Conservation (phyloP, 2,113 vertebrate genomes). For the Microtus ochrogaster region DNA sequence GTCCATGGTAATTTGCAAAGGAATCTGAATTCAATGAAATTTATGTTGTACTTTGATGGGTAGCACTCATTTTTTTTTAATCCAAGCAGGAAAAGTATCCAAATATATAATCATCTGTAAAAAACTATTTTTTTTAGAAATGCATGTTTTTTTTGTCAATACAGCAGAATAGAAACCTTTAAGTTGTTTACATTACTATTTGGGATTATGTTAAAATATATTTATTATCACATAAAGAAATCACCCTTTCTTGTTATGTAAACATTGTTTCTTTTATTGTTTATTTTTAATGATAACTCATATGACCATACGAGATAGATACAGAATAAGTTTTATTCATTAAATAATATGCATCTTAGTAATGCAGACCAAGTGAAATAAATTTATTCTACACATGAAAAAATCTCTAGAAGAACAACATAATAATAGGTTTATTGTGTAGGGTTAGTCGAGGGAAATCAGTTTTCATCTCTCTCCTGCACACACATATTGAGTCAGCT, state of each 20-base stretch:
- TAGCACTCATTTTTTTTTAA: background rate
- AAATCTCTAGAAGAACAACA: background rate
- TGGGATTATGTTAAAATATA: background rate
- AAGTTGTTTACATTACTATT: background rate
- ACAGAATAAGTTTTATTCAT: background rate
- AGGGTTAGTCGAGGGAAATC: background rate
- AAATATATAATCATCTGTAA: background rate
- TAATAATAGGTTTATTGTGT: constrained; percentile 13
- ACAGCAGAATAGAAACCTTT: background rate
- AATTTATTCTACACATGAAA: constrained; percentile 1
- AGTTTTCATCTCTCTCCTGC: background rate
- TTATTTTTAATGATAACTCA: background rate
- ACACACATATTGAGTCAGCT: background rate
- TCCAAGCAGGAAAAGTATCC: background rate
- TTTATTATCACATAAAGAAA: background rate
- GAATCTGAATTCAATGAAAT: background rate
- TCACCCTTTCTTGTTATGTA: background rate
- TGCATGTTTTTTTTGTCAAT: background rate
- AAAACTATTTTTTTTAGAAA: background rate
- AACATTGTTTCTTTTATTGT: background rate
- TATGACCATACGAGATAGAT: background rate
- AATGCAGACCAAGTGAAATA: background rate
- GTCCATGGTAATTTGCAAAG: background rate
- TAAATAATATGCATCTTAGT: background rate
- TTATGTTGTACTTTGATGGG: background rate